A percentile compares a stretch with the other conserved stretches of the same genome.
phyloP scores from a whole-genome alignment of 1,140 invertebrate species.

The Pseudomyrmex gracilis region DNA sequence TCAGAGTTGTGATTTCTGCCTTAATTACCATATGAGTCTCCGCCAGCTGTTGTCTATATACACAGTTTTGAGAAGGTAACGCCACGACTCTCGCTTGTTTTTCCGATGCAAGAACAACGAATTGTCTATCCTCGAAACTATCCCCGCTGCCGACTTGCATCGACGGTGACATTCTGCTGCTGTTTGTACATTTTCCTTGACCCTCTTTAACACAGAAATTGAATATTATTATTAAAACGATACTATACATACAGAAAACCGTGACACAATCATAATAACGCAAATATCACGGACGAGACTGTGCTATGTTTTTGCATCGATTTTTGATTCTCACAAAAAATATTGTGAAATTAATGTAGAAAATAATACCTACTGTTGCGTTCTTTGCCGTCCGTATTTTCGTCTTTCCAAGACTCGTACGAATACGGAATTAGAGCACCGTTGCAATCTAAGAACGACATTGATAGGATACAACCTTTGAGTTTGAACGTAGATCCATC shows the following conservation, averaged over 20 bases:
- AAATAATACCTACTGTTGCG: conserved; percentile 86
- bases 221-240: conserved; percentile 37
- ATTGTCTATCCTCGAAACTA: conserved; percentile 93
- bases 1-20: conserved; percentile 96
- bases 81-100: conserved; percentile 97
- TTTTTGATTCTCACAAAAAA: neutral
- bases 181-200: conserved; percentile 82
- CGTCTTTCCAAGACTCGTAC: conserved; percentile 95
- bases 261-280: neutral
- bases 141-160: conserved; percentile 84
- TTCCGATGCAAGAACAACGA: conserved; percentile 96
- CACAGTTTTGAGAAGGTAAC: conserved; percentile 96
- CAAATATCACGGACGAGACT: neutral
- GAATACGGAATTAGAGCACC: conserved; percentile 94
- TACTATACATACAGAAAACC: neutral
- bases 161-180: conserved; percentile 92
- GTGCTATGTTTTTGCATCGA: conserved; percentile 1
- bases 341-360: neutral
- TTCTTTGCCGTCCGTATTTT: conserved; percentile 88
- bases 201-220: conserved; percentile 75
- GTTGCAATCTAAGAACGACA: conserved; percentile 98
- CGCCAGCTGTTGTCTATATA: conserved; percentile 93
- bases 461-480: conserved; percentile 96
- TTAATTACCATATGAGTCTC: conserved; percentile 97
- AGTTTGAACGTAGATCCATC: conserved; percentile 97